Base-by-base conservation (phyloP, 2,888 invertebrate species). In the Phyllotreta cruciferae region DNA sequence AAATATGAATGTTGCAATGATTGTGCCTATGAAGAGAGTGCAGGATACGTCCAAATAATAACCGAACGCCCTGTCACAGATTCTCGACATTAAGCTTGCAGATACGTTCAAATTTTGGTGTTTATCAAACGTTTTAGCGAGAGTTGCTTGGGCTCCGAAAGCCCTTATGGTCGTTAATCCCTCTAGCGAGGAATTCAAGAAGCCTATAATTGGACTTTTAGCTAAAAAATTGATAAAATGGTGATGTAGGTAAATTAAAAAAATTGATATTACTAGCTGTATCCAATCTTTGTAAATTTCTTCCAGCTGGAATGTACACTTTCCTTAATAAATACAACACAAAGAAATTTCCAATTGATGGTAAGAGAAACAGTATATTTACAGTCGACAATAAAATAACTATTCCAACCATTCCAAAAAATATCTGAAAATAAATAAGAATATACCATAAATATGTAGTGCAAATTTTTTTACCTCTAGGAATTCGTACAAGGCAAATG, bases 51-150 rank as follows among this genome's bases (percentile, higher is more conserved):
- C 78, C 41, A 79, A 38, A 45, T 72, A 73, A 62, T 77, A 76
- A 10, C 73, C 77, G 65, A 78, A 79, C 3, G 78, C 77, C 60
- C 73, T 67, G 10, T 71, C 64, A 4, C 74, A 75, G 13, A 74
- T 66, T 13, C 72, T 63, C 24, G 73, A 72, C 65, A 77, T 78
- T 45, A 74, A 78, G 49, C 70, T 67, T 4, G 74, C 75, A 1
- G 79, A 79, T 42, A 74, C 77, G 66, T 78, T 73, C 6, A 77
- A 47, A 66, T 80, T 75, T 65, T 77, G 78, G 66, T 79, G 77
- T 7, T 62, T 63, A 58, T 79, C 78, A 58, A 77, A 80, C 66
- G 79, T 78, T 6, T 72, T 61, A 9, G 55, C 70, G 8, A 79
- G 58, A 8, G 75, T 68, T 2, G 61, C 57, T 65, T 79, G 72